A percentile compares a stretch with the other conserved stretches of the same genome.
phyloP scores from a whole-genome alignment of 2,797 vertebrate genomes.

The Mus spretus region DNA sequence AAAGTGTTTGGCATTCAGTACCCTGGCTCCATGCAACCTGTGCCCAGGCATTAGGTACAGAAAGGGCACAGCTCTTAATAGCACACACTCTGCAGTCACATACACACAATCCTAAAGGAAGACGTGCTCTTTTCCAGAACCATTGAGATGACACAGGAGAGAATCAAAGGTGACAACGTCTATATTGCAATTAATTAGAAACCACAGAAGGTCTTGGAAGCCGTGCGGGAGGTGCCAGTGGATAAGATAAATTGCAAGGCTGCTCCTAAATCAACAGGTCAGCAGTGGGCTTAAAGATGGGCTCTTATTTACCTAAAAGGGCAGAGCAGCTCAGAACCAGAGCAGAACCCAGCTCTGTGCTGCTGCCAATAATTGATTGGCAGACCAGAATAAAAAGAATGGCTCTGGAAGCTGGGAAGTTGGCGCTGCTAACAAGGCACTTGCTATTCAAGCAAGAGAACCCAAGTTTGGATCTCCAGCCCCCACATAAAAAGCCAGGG shows the following conservation, averaged over 20 bases:
- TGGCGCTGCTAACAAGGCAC: not conserved
- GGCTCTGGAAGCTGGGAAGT: not conserved
- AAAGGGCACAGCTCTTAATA: not conserved
- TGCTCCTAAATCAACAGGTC: not conserved
- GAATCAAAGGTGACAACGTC: not conserved
- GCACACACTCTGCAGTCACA: not conserved
- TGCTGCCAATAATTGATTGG: not conserved
- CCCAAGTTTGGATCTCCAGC: not conserved
- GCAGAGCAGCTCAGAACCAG: not conserved
- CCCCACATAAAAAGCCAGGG: not conserved
- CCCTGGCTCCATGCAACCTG: not conserved
- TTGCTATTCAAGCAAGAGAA: not conserved
- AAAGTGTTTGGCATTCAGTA: not conserved
- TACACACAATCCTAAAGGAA: not conserved
- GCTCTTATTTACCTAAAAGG: not conserved
- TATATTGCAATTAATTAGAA: constrained; percentile 2
- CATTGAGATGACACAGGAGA: not conserved
- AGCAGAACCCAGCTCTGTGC: not conserved
- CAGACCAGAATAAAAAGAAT: not conserved
- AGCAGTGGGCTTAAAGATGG: not conserved
- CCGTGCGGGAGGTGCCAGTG: not conserved
- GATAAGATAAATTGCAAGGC: constrained; percentile 5
- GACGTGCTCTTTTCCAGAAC: not conserved
- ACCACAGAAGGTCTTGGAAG: not conserved
- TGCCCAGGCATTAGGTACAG: not conserved